A percentile compares a stretch with the other conserved stretches of the same genome.
Conservation (phyloP, 1,140 invertebrate species). For the Meloidogyne chitwoodi region DNA sequence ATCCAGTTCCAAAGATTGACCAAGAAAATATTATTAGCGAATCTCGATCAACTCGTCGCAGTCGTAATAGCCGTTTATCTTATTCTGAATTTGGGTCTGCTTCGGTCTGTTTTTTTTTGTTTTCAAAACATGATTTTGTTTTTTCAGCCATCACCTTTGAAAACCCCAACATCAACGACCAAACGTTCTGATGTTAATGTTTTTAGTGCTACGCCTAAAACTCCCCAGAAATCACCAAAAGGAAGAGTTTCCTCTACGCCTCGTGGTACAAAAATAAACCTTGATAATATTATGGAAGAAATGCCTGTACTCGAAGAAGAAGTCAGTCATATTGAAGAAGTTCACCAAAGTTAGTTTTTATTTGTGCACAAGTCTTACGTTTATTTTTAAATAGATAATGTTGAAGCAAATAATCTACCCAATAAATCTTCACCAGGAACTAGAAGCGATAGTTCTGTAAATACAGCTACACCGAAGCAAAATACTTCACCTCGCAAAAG, state of each 20-base stretch:
- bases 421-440: neutral
- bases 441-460: neutral
- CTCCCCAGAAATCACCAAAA: neutral
- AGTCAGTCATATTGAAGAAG: neutral
- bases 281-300: too few species aligned
- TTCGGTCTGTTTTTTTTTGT: neutral
- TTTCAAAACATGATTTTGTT: neutral
- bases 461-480: neutral
- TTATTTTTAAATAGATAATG: neutral
- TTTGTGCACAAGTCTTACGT: too few species aligned
- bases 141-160: neutral
- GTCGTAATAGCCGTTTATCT: slow-evolving; percentile 10
- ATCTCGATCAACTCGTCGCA: slow-evolving; percentile 10
- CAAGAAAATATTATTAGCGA: slow-evolving; percentile 35
- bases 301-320: neutral
- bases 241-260: neutral
- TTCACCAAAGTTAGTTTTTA: too few species aligned
- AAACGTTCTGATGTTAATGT: neutral
- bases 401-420: neutral
- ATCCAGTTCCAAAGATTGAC: slow-evolving; percentile 14
- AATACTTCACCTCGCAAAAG: neutral
- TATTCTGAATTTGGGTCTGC: neutral
- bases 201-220: neutral
- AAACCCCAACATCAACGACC: neutral
- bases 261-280: neutral